Evolutionary conservation across 2,113 vertebrate genomes (phyloP).

Genomic region (Pelecanoides urinatrix): DNA sequence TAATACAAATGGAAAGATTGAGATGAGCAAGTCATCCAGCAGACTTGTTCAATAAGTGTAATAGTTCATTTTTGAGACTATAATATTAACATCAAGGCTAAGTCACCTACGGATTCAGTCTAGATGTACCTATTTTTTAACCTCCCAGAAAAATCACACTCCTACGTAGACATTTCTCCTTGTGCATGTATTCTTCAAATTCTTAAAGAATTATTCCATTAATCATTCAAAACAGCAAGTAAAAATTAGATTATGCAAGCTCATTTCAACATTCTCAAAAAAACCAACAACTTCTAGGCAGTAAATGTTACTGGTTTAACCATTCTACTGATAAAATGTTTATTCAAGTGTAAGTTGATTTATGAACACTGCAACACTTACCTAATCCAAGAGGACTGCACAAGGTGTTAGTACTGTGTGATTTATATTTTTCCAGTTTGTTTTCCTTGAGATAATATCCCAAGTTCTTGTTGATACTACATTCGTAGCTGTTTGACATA

Average conservation of each 20-base stretch:
- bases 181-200: neutral
- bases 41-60: neutral
- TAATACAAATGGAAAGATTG: neutral
- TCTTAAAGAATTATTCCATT: neutral
- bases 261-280: neutral
- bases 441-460: conserved; percentile 67
- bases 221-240: neutral
- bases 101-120: neutral
- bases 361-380: conserved; percentile 51
- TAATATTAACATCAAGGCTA: neutral
- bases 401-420: conserved; percentile 16
- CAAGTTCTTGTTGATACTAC: conserved; percentile 63
- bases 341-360: neutral
- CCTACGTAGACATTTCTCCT: neutral
- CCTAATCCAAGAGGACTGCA: conserved; percentile 70
- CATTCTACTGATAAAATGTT: neutral
- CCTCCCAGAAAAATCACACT: neutral
- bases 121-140: neutral
- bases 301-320: neutral
- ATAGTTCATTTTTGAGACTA: neutral
- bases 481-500: conserved; percentile 67
- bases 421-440: conserved; percentile 72
- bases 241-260: neutral
- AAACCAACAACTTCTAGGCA: neutral
- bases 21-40: neutral